These are phyloP conservation scores for Arvicanthis niloticus DNA, from an alignment of 2,113 vertebrate genomes.

Conservation along the genomic window DNA sequence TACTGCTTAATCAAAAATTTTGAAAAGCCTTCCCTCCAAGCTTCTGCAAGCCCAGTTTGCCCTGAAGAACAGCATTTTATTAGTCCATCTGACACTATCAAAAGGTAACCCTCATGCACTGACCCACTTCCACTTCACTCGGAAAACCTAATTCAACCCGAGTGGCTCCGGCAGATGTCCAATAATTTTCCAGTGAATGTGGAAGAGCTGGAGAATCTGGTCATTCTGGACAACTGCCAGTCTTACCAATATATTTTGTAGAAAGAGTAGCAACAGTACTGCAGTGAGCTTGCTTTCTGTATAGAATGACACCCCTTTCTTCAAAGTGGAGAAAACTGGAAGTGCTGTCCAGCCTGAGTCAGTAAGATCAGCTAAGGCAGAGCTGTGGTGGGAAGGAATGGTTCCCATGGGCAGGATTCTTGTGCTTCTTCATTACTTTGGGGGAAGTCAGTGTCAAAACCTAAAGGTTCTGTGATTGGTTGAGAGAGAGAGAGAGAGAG, in stretches of 20 bases:
- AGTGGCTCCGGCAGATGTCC: constrained; percentile 56
- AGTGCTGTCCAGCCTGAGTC: background rate
- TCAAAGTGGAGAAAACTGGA: background rate
- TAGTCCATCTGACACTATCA: constrained; percentile 64
- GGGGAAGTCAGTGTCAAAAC: background rate
- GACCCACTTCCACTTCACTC: constrained; percentile 83
- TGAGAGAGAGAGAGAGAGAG: background rate
- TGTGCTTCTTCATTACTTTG: background rate
- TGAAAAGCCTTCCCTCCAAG: constrained; percentile 59
- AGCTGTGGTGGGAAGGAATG: background rate
- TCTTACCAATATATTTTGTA: constrained; percentile 22
- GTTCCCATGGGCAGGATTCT: background rate
- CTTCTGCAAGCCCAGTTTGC: constrained; percentile 54
- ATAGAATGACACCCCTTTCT: background rate
- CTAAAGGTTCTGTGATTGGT: background rate
- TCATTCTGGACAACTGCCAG: constrained; percentile 11
- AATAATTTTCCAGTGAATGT: constrained; percentile 69
- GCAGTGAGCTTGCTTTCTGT: background rate
- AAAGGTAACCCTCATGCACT: constrained; percentile 80
- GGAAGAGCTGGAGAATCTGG: constrained; percentile 56
- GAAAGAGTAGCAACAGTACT: background rate
- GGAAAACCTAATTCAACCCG: constrained; percentile 70
- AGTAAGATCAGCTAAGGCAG: background rate
- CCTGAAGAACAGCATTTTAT: constrained; percentile 65
- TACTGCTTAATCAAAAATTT: constrained; percentile 59